Evolutionary conservation across 2,113 vertebrate species (phyloP).

Genomic region (Fulica atra): DNA sequence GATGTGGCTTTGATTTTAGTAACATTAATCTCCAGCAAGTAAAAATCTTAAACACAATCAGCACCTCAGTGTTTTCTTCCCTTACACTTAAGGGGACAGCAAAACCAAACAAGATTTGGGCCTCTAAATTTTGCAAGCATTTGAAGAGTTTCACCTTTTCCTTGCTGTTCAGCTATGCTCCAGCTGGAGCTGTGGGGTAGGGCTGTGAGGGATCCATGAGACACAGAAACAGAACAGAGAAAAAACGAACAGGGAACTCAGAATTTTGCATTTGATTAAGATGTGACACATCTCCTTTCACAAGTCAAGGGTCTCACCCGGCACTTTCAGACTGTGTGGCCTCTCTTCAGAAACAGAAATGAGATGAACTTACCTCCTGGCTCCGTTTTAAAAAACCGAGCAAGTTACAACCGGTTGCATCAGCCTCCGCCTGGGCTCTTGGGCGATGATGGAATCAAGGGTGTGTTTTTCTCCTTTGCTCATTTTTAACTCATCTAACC

Average conservation of each 20-base stretch:
- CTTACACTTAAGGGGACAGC: neutral
- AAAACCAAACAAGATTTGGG: neutral
- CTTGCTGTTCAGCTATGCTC: neutral
- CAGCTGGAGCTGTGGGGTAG: neutral
- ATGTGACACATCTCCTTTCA: neutral
- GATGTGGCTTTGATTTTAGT: neutral
- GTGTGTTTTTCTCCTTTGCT: neutral
- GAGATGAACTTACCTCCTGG: neutral
- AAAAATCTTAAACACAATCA: neutral
- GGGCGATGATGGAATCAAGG: neutral
- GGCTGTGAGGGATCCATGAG: neutral
- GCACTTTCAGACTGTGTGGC: neutral
- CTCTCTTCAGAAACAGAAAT: neutral
- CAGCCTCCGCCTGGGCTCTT: neutral
- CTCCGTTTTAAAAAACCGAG: neutral
- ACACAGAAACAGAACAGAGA: neutral
- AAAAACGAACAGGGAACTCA: neutral
- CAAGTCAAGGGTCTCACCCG: neutral
- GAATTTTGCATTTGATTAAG: neutral
- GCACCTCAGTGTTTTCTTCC: neutral
- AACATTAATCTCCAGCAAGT: neutral
- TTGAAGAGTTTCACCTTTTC: neutral
- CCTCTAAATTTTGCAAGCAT: neutral
- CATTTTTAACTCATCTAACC: neutral
- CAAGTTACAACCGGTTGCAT: constrained; percentile 27